Evolutionary conservation across 2,113 vertebrate species (phyloP).

Genomic region (pig (Sus scrofa)): DNA sequence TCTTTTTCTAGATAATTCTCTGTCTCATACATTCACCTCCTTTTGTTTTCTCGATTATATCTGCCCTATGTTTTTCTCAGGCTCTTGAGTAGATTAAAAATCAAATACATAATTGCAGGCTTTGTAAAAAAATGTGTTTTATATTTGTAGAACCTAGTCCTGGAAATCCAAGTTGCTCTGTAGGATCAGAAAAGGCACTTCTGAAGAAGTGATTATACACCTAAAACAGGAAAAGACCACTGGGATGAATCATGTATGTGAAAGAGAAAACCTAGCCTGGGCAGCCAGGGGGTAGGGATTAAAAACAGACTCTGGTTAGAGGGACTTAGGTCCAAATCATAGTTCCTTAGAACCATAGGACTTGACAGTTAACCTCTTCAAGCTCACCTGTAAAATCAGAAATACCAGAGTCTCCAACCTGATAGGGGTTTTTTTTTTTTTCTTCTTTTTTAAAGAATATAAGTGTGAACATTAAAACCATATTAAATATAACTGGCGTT

Average conservation of each 20-base stretch:
- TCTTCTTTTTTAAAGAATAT: neutral
- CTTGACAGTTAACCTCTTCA: neutral
- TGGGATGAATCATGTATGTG: neutral
- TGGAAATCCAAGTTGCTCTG: neutral
- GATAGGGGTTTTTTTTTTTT: neutral
- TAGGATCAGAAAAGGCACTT: neutral
- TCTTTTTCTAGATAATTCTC: neutral
- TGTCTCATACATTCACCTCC: neutral
- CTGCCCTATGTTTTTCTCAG: neutral
- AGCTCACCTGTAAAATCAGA: neutral
- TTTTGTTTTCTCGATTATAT: neutral
- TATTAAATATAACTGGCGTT: neutral
- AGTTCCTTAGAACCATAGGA: neutral
- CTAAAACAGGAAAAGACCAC: neutral
- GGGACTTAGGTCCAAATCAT: neutral
- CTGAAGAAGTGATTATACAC: neutral
- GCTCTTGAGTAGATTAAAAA: constrained; percentile 9
- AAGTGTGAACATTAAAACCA: neutral
- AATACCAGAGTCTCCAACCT: neutral
- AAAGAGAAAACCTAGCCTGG: neutral
- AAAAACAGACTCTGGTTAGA: neutral
- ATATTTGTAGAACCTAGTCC: neutral
- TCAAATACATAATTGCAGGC: neutral
- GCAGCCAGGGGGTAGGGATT: neutral
- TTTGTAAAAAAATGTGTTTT: neutral